Base-by-base conservation (phyloP, 2,113 vertebrate species). In the Pseudorhombus dupliciocellatus region DNA sequence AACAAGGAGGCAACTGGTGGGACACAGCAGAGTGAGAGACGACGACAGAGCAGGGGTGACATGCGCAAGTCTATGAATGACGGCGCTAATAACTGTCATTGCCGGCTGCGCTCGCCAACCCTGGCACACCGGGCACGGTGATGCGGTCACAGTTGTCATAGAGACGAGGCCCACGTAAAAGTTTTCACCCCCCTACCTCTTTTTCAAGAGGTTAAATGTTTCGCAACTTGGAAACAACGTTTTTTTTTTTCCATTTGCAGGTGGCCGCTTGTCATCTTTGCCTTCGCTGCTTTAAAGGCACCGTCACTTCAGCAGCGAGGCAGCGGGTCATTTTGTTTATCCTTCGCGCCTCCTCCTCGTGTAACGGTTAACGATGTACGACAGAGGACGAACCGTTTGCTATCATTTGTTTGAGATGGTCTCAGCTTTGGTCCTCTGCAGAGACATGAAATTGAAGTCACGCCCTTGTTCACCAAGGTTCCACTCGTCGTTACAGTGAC, bases 61-160 rank as follows among this genome's bases (percentile, higher is more conserved):
- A 31, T 63, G 28, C 25, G 7, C 12, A 21, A 22, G 28, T 68
- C 37, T 4, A 21, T 6, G 54, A 65, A 61, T 46, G n/a, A 20
- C 26, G 60, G 57, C 20, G 12, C 48, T 77, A 53, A 73, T 25
- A 64, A 63, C 71, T 72, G 63, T 78, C 46, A 53, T 48, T 7
- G 2, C 61, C 4, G 10, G 6, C 62, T 58, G 48, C 31, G n/a
- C 58, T 73, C 26, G 14, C 70, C 60, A 63, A 67, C 46, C 52
- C 62, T 30, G 48, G 34, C 31, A 50, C 31, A 5, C 55, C 34
- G 14, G 62, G 55, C 73, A 57, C 0, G 68, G 44, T n/a, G 40
- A 75, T 57, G 63, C 70, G 68, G 79, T 73, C 69, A 80, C 63
- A 20, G 90, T 90, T 85, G 89, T 73, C 87, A 91, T 87, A 72